These are phyloP conservation scores for Athripsodes cinereus DNA, from an alignment of 2,888 invertebrate species.

Conservation along the genomic window DNA sequence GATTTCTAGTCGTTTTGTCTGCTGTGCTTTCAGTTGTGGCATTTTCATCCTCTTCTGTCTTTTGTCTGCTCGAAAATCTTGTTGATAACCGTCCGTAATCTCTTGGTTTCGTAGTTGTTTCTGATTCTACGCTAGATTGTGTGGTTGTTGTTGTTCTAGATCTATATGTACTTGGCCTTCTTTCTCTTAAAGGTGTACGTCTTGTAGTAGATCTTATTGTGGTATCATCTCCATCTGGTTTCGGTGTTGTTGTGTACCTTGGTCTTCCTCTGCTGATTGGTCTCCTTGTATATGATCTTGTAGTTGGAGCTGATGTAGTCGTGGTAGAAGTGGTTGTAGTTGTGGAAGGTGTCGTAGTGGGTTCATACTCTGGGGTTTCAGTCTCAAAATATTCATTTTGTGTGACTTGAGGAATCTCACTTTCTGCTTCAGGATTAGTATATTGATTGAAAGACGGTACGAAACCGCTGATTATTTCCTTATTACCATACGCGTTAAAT, in stretches of 20 bases:
- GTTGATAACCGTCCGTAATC: constrained; percentile 7
- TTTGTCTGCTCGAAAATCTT: constrained; percentile 12
- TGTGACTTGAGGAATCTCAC: constrained; percentile 12
- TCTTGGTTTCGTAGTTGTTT: constrained; percentile 28
- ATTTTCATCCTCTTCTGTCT: constrained; percentile 29
- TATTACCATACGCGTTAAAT: not conserved
- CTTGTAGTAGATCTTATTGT: constrained; percentile 41
- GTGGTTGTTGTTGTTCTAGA: constrained; percentile 34
- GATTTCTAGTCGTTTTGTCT: constrained; percentile 20
- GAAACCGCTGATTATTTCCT: not conserved
- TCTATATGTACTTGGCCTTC: constrained; percentile 37
- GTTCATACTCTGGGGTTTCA: constrained; percentile 31
- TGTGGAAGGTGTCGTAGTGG: constrained; percentile 33
- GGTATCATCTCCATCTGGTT: constrained; percentile 41
- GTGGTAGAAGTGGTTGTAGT: constrained; percentile 32
- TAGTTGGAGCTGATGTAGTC: constrained; percentile 32
- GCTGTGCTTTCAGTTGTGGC: constrained; percentile 21
- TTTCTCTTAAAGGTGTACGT: constrained; percentile 47
- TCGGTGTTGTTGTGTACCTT: constrained; percentile 40
- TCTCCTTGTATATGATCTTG: constrained; percentile 39
- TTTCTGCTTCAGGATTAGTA: constrained; percentile 16
- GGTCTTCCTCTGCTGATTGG: constrained; percentile 40
- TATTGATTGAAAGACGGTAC: constrained; percentile 9
- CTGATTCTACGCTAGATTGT: constrained; percentile 32
- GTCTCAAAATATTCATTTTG: constrained; percentile 32